Base-by-base conservation (phyloP, 2,888 invertebrate genomes). In the Noctua comes region DNA sequence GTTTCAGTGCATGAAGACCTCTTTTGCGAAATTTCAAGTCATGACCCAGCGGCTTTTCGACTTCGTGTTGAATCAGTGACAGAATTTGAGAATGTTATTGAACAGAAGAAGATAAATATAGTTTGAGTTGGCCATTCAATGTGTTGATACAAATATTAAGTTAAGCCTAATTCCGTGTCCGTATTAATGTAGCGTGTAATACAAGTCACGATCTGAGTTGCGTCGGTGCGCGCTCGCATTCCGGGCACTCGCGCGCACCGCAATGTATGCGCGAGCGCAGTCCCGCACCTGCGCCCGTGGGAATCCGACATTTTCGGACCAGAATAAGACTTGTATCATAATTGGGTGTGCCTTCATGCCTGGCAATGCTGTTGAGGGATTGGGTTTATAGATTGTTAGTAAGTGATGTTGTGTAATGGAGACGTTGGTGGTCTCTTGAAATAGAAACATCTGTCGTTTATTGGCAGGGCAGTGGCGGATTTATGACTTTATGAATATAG, bases 261-360 rank as follows among this genome's bases (percentile, higher is more conserved):
- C 90, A 92, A 93, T 93, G 93, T 92, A 87, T 89, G 86, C 89
- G 79, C 83, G 77, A 82, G 76, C 83, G 91, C 91, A 91, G 64
- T 64, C 91, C 81, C 75, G 78, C 89, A 89, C 90, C 90, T 93
- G 89, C 86, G 84, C 86, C 88, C 93, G 93, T 93, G 94, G 92
- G 94, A 94, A 94, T 89, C 86, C 85, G 86, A 88, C 89, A 90
- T 91, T 92, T 91, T 90, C 72, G 88, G 86, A 77, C 80, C 73
- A 76, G 76, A 76, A 87, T 79, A 76, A 79, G 83, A 85, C 73
- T 79, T 85, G 73, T 76, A 72, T 81, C 70, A 77, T 78, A 77
- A 87, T 82, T 79, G 82, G 76, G 87, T 76, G 81, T 86, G 83
- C 84, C 74, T 80, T 78, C 73, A 81, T 85, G 83, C 84, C 74